These are phyloP conservation scores for Osmerus eperlanus DNA, from an alignment of 2,113 vertebrate species.

Conservation along the genomic window DNA sequence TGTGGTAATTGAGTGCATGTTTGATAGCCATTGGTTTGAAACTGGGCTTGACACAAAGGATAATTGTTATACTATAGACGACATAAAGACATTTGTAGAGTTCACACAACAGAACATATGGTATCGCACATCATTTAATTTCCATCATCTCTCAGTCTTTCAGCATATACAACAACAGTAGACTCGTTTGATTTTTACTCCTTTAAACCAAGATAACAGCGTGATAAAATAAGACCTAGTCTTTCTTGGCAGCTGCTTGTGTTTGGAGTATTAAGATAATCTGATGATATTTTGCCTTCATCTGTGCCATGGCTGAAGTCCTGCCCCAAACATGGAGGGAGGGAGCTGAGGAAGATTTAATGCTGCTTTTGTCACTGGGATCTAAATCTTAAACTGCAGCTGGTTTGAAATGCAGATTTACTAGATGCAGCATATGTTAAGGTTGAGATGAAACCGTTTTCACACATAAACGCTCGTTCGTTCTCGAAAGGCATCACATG, in stretches of 20 bases:
- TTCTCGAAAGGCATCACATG: too few species aligned
- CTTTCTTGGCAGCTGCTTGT: slow-evolving; percentile 24
- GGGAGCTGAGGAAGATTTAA: slow-evolving; percentile 17
- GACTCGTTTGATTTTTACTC: slow-evolving; percentile 21
- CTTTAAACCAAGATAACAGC: slow-evolving; percentile 6
- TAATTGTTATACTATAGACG: too few species aligned
- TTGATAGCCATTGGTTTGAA: too few species aligned
- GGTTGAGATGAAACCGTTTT: background rate
- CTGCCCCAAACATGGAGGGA: slow-evolving; percentile 8
- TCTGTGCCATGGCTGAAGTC: slow-evolving; percentile 1
- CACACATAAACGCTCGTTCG: too few species aligned
- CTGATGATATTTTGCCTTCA: slow-evolving; percentile 42
- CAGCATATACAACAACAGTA: background rate
- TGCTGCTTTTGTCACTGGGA: slow-evolving; percentile 1
- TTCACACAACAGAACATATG: too few species aligned
- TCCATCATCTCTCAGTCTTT: background rate
- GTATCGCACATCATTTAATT: too few species aligned
- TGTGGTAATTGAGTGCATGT: too few species aligned
- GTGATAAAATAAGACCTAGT: slow-evolving; percentile 37
- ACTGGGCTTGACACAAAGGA: too few species aligned
- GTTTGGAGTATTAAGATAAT: slow-evolving; percentile 45
- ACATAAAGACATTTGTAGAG: too few species aligned
- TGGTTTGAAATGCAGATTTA: background rate
- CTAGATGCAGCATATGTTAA: background rate
- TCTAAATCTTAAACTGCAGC: background rate